These are phyloP conservation scores for Drosophila simulans DNA, from an alignment of 1,140 invertebrate genomes.

Conservation along the genomic window DNA sequence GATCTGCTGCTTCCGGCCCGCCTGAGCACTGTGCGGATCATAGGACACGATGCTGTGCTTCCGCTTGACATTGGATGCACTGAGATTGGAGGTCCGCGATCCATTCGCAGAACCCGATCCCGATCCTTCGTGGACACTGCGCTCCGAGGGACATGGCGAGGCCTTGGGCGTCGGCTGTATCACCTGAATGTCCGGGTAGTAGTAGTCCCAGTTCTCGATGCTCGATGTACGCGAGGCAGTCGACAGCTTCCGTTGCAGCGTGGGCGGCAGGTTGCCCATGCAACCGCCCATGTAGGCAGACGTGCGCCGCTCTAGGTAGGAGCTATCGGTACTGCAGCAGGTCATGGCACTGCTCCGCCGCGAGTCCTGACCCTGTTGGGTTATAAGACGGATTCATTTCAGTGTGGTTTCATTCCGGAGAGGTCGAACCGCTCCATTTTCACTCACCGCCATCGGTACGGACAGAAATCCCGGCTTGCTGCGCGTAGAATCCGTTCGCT, in stretches of 20 bases:
- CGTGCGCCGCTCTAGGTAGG: conserved; percentile 91
- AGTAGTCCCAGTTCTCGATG: conserved; percentile 87
- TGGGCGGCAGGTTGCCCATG: conserved; percentile 86
- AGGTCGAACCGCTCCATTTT: not conserved
- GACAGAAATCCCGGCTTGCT: conserved; percentile 84
- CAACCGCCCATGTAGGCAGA: conserved; percentile 89
- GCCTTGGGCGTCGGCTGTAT: conserved; percentile 91
- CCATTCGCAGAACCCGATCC: not conserved
- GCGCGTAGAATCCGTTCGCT: conserved; percentile 78
- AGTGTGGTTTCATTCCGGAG: not conserved
- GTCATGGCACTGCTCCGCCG: conserved; percentile 91
- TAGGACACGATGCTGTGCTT: conserved; percentile 84
- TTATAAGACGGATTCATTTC: not conserved
- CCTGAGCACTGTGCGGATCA: conserved; percentile 78
- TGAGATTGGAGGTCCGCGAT: conserved; percentile 20
- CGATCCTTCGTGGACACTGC: conserved; percentile 68
- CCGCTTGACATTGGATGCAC: conserved; percentile 64
- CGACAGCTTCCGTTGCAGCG: conserved; percentile 79
- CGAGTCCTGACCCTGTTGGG: conserved; percentile 84
- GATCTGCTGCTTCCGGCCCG: conserved; percentile 78
- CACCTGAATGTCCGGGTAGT: conserved; percentile 90
- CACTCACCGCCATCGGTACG: conserved; percentile 83
- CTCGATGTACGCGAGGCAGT: conserved; percentile 84
- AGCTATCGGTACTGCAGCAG: conserved; percentile 92
- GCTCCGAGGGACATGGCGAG: conserved; percentile 92